phyloP scores from a whole-genome alignment of 2,888 invertebrate species.

The Chouioia cunea region DNA sequence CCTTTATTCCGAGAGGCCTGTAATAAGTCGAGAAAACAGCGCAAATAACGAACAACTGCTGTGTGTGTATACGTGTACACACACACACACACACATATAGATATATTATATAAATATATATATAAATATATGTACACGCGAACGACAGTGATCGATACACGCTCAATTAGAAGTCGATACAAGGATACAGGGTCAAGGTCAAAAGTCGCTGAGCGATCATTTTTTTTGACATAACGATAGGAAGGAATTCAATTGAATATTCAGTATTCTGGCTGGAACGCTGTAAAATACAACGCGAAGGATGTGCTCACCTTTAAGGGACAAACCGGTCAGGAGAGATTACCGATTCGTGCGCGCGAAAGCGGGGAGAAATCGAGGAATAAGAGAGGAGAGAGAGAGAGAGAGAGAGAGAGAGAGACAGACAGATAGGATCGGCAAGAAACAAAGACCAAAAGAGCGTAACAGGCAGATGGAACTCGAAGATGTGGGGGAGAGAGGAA shows the following conservation, averaged over 20 bases:
- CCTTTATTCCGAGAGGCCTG: conserved; percentile 1
- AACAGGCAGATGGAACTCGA: conserved; percentile 39
- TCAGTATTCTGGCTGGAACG: conserved; percentile 14
- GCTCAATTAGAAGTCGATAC: too few species aligned
- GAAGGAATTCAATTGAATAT: conserved; percentile 32
- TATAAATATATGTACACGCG: too few species aligned
- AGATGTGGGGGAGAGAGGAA: conserved; percentile 17
- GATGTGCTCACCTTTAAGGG: conserved; percentile 1
- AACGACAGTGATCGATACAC: too few species aligned
- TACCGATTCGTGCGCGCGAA: conserved; percentile 13
- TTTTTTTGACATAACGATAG: too few species aligned
- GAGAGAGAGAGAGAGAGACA: conserved; percentile 9
- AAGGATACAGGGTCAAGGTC: too few species aligned
- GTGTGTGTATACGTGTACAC: too few species aligned
- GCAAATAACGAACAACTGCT: conserved; percentile 7
- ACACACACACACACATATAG: too few species aligned
- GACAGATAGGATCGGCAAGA: conserved; percentile 25
- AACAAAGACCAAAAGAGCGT: conserved; percentile 7
- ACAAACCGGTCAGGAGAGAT: conserved; percentile 15
- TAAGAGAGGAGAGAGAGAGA: conserved; percentile 31
- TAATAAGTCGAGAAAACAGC: neutral
- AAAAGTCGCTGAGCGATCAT: too few species aligned
- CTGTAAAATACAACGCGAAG: neutral
- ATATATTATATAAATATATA: too few species aligned
- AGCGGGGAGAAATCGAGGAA: conserved; percentile 22